Percentiles rank a stretch among this genome's conserved stretches.
These are phyloP conservation scores for Zoanthus gigantus DNA, from an alignment of 92 coral and sea anemone genomes.

Conservation along the genomic window DNA sequence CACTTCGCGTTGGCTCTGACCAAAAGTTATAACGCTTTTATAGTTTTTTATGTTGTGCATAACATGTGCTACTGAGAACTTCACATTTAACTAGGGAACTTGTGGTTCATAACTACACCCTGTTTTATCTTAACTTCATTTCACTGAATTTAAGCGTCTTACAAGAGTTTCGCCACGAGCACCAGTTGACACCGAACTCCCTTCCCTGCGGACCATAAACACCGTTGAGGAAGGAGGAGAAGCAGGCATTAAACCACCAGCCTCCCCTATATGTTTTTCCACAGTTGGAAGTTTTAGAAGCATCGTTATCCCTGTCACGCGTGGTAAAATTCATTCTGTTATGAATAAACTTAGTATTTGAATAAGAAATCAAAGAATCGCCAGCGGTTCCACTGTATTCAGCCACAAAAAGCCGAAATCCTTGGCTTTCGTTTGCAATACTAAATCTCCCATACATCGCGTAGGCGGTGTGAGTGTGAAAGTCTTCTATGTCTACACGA, in stretches of 20 bases:
- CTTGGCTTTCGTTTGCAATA: conserved; percentile 17
- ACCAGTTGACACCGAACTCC: conserved; percentile 26
- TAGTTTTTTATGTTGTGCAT: no score
- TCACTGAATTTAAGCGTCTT: conserved; percentile 20
- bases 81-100: no score
- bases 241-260: conserved; percentile 40
- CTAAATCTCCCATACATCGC: conserved; percentile 17
- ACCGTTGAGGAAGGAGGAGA: conserved; percentile 11
- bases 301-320: conserved; percentile 35
- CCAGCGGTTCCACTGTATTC: conserved; percentile 35
- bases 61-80: no score
- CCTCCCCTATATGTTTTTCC: conserved; percentile 8
- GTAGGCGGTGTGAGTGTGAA: neutral
- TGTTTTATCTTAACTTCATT: conserved; percentile 21
- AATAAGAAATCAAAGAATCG: neutral
- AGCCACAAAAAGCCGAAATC: conserved; percentile 33
- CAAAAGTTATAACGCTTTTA: no score
- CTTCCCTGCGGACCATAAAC: neutral
- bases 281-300: neutral
- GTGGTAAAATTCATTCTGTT: conserved; percentile 39
- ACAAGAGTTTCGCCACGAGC: neutral
- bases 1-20: no score
- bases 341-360: neutral
- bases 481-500: conserved; percentile 17
- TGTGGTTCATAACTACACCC: no score